Evolutionary conservation across 2,888 invertebrate species (phyloP).

Genomic region (Napeogenes sylphis): DNA sequence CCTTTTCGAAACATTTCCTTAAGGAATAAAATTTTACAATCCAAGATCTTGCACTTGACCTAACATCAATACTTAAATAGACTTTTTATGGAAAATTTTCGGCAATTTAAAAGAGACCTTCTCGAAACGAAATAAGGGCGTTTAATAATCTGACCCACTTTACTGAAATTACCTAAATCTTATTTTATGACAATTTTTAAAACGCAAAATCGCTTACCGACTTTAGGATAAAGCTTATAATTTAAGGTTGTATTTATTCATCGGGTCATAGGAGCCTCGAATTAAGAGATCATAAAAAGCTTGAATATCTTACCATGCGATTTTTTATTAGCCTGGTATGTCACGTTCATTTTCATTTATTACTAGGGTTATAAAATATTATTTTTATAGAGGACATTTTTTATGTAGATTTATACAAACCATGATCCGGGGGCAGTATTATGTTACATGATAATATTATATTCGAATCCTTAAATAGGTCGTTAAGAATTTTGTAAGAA

Average conservation of each 20-base stretch:
- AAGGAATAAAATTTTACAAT: conserved; percentile 39
- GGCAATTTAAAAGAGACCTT: background rate
- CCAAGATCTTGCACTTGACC: conserved; percentile 15
- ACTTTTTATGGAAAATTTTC: background rate
- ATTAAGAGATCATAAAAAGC: conserved; percentile 18
- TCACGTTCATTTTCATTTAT: conserved; percentile 19
- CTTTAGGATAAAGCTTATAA: conserved; percentile 9
- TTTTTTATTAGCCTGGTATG: conserved; percentile 15
- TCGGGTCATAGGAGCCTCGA: conserved; percentile 11
- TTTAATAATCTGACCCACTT: background rate
- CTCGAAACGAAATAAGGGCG: background rate
- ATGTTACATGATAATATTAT: conserved; percentile 1
- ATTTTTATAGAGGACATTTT: background rate
- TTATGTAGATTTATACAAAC: background rate
- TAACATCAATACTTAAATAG: conserved; percentile 11
- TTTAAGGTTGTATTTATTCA: background rate
- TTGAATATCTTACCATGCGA: conserved; percentile 18
- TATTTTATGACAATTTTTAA: conserved; percentile 1
- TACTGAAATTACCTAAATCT: background rate
- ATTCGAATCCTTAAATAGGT: conserved; percentile 5
- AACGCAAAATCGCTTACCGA: conserved; percentile 4
- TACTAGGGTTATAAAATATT: conserved; percentile 16
- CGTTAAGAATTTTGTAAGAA: background rate
- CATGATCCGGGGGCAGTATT: background rate
- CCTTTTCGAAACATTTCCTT: conserved; percentile 20